A percentile compares a stretch with the other conserved stretches of the same genome.
phyloP scores from a whole-genome alignment of 2,113 vertebrate genomes.

The Daphoenositta chrysoptera region DNA sequence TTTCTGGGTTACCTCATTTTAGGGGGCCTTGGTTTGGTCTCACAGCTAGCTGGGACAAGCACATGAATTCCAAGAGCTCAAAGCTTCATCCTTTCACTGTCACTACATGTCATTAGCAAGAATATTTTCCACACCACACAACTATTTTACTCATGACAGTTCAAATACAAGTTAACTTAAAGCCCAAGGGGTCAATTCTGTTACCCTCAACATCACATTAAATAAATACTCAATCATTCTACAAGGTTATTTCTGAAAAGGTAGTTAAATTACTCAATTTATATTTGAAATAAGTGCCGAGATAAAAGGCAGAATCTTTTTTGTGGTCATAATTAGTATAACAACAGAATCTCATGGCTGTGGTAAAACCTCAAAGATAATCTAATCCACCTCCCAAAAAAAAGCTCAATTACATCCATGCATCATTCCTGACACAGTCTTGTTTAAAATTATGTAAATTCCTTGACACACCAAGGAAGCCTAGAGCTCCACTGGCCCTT shows the following conservation, averaged over 20 bases:
- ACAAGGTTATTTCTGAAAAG: background rate
- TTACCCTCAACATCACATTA: background rate
- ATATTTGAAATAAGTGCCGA: background rate
- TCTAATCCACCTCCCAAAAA: background rate
- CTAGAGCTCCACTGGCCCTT: background rate
- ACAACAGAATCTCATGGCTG: background rate
- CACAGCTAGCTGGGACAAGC: background rate
- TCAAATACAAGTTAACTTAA: background rate
- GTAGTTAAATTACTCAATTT: background rate
- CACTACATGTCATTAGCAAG: background rate
- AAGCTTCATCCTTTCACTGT: background rate
- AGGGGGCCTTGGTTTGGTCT: background rate
- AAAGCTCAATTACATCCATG: background rate
- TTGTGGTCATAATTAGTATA: background rate
- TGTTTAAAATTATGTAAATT: background rate
- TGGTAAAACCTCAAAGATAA: background rate
- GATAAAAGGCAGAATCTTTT: background rate
- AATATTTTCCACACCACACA: background rate
- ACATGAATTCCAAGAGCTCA: background rate
- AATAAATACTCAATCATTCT: background rate
- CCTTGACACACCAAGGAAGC: accelerated
- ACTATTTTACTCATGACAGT: background rate
- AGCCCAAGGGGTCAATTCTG: background rate
- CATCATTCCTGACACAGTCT: background rate
- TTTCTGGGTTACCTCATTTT: background rate